Conservation (phyloP, 2,113 vertebrate species). For the Dicrurus megarhynchus region DNA sequence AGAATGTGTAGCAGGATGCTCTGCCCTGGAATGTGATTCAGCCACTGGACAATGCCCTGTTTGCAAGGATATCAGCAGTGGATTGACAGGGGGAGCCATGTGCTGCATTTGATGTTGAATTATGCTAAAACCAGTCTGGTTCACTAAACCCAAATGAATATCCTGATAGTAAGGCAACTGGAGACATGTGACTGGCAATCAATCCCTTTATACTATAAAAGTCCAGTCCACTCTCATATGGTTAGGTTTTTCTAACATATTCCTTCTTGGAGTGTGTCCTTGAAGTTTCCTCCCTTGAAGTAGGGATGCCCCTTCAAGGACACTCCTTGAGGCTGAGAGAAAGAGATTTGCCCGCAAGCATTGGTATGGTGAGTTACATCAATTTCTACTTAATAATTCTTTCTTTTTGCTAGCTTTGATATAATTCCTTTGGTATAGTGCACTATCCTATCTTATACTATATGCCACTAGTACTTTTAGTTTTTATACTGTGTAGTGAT, state of each 20-base stretch:
- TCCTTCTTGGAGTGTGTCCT: not conserved
- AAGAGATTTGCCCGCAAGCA: not conserved
- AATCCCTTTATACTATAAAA: not conserved
- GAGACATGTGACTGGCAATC: not conserved
- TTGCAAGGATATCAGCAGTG: not conserved
- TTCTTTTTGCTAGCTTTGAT: not conserved
- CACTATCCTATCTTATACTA: not conserved
- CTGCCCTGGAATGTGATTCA: not conserved
- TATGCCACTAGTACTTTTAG: not conserved
- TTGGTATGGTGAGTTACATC: not conserved
- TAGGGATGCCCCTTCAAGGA: not conserved
- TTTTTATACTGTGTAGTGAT: not conserved
- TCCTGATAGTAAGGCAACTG: not conserved
- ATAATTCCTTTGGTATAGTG: not conserved
- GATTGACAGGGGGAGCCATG: not conserved
- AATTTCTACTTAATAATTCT: not conserved
- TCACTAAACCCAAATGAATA: not conserved
- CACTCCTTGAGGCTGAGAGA: fast-evolving
- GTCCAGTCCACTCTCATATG: not conserved
- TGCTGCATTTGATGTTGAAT: not conserved
- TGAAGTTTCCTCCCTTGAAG: not conserved
- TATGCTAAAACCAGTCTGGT: not conserved
- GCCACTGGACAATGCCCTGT: not conserved
- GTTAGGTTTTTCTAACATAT: not conserved
- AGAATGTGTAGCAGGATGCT: not conserved